A percentile compares a stretch with the other conserved stretches of the same genome.
Evolutionary conservation across 2,113 vertebrate genomes (phyloP).

Genomic region (Callospermophilus lateralis): DNA sequence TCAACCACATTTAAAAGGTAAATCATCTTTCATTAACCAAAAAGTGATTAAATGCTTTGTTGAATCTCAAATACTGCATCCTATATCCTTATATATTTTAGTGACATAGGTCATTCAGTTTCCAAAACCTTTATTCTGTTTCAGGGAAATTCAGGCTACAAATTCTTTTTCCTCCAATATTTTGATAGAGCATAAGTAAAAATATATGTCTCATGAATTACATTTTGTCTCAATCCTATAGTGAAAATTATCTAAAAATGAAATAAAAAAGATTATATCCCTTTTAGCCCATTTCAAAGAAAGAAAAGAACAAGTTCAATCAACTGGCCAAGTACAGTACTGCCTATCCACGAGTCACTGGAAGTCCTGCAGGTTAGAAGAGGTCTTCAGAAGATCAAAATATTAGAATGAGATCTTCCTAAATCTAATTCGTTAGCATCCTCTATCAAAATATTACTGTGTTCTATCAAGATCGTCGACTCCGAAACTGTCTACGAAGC

Average conservation of each 20-base stretch:
- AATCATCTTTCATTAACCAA: not conserved
- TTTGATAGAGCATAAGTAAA: conserved; percentile 36
- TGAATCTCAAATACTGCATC: not conserved
- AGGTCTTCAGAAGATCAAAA: not conserved
- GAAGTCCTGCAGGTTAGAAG: not conserved
- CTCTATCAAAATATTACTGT: not conserved
- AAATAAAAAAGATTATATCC: not conserved
- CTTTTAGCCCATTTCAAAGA: not conserved
- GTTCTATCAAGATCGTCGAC: not conserved
- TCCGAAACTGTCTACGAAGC: not conserved
- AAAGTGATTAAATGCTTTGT: not conserved
- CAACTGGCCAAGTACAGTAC: not conserved
- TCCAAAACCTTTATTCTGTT: not conserved
- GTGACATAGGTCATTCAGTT: not conserved
- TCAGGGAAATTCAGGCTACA: not conserved
- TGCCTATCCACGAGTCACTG: not conserved
- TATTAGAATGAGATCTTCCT: conserved; percentile 12
- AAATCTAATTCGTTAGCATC: conserved; percentile 31
- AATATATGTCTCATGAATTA: not conserved
- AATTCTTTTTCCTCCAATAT: not conserved
- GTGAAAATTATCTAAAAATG: conserved; percentile 20
- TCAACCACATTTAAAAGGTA: not conserved
- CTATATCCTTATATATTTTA: not conserved
- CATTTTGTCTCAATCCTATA: not conserved
- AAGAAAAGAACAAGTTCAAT: not conserved